Base-by-base conservation (phyloP, 2,113 vertebrate species). In the Odocoileus virginianus region DNA sequence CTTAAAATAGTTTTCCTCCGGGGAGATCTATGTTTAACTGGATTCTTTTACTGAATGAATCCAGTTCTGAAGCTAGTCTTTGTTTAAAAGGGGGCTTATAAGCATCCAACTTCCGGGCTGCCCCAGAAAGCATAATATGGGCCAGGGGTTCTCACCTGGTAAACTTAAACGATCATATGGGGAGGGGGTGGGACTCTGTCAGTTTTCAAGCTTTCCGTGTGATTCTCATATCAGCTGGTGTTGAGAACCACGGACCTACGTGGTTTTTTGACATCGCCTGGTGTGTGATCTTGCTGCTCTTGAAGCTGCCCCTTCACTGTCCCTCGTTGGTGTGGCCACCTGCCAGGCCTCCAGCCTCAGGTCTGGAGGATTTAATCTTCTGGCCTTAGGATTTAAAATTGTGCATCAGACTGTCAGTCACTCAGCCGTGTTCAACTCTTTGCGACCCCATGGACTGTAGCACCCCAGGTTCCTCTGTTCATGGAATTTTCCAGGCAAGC, bases 1-100 rank as follows among this genome's bases (percentile, higher is more conserved):
- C 43, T 74, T 71, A 81, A 87, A 60, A 89, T 93, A 96, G 21
- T 90, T 95, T 96, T 81, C 61, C 86, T 96, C 87, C 10, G 50
- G 33, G 21, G 17, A 81, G 30, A 85, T 60, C 55, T 96, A 79
- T 71, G 57, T 96, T 88, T 93, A 91, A 88, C 16, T 45, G 27
- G 45, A 74, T 60, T 86, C 19, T 57, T 60, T 81, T 33, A 50
- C 79, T 67, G 58, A 91, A 45, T 55, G 7, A 52, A 47, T 84
- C 36, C 25, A 57, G 16, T 36, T 91, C 71, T 87, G 61, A 58
- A 87, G 43, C 64, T 17, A 95, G 78, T 52, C 30, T 76, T 43
- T 43, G 71, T 76, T 76, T 76, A 76, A 76, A 43, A 43, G 12
- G 71, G 36, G 71, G 19, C 19, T 40, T 76, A 43, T 43, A 43